Evolutionary conservation across 2,797 vertebrate genomes (phyloP).

Genomic region (Jordanella pulchra): DNA sequence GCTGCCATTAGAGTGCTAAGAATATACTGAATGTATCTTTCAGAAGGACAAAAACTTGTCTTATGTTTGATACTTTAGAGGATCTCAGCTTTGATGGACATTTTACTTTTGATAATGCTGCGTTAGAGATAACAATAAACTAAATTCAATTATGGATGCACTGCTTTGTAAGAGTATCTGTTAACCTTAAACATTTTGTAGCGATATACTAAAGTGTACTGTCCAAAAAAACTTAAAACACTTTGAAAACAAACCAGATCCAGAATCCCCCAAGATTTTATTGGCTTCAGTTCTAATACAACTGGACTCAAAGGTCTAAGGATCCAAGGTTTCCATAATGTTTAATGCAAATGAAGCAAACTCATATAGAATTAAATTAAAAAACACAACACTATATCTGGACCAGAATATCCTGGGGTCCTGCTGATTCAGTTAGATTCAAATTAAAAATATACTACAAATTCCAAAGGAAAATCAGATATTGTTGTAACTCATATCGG

Average conservation of each 20-base stretch:
- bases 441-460: too few relatives aligned
- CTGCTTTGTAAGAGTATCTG: not conserved
- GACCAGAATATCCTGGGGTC: too few relatives aligned
- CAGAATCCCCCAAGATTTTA: not conserved
- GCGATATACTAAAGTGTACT: not conserved
- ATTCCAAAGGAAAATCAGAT: too few relatives aligned
- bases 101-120: not conserved
- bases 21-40: conserved; percentile 33
- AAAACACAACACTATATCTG: too few relatives aligned
- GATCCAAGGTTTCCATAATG: not conserved
- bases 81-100: not conserved
- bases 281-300: not conserved
- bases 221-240: not conserved
- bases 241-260: not conserved
- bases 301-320: not conserved
- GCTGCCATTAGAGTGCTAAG: conserved; percentile 59
- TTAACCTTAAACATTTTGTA: not conserved
- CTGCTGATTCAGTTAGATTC: too few relatives aligned
- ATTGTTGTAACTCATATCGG: too few relatives aligned
- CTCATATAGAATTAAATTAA: too few relatives aligned
- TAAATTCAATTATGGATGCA: not conserved
- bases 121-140: not conserved
- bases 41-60: conserved; percentile 16
- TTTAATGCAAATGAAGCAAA: too few relatives aligned
- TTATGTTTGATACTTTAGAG: not conserved